Base-by-base conservation (phyloP, 2,797 vertebrate genomes). In the Zonotrichia albicollis region DNA sequence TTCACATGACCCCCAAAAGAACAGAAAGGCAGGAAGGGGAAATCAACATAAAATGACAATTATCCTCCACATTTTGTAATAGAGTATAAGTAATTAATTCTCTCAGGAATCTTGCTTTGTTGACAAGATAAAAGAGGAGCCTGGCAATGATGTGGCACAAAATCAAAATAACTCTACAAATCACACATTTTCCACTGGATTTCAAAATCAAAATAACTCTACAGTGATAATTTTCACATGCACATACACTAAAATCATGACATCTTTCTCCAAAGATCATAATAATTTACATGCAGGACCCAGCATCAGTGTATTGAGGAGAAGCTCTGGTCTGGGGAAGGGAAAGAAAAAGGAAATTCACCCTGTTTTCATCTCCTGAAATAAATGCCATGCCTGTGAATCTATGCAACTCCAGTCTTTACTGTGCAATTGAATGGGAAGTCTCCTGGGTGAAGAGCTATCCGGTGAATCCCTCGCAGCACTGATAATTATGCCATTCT, bases 401-500 rank as follows among this genome's bases (percentile, higher is more conserved):
- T 74, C 93, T 77, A 29, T 65, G 95, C 83, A 92, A 87, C 57
- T 89, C 82, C 36, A 55, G 76, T 38, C 96, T 85, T 88, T 51
- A 19, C 90, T 46, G 58, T 71, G 97, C 93, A 89, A 96, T 93
- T 74, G 95, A 96, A 95, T 78, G 40, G 94, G 78, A 96, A 94
- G 81, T 95, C 95, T 96, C 97, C 46, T 70, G 96, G 96, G 97
- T 93, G 83, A 89, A 93, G 79, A 96, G 89, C 86, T 96, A 96
- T 53, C 96, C 51, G 7, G 82, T 65, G 97, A 96, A 94, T 96
- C 94, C 96, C 95, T 97, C 6, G 82, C 83, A 96, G 97, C 92
- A 32, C 93, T 90, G 96, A 91, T 95, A 97, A 97, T 97, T 96
- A 97, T 76, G 92, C 97, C 88, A 75, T 95, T 96, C 96, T 95